Percentiles rank a stretch among this genome's conserved stretches.
phyloP scores from a whole-genome alignment of 1,140 invertebrate species.

The Proales similis region DNA sequence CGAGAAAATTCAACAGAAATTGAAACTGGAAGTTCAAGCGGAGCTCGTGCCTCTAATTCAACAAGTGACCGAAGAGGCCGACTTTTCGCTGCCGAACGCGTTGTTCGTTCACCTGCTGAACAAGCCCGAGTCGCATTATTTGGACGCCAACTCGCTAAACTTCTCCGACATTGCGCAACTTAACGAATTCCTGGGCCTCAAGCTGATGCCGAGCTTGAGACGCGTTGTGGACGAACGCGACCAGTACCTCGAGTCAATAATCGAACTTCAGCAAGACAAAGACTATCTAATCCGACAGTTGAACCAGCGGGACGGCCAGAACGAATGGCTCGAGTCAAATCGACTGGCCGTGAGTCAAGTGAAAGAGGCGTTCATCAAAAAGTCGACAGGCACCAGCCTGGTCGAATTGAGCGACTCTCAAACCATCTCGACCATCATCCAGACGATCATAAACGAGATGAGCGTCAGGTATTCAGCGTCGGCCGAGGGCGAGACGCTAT shows the following conservation, averaged over 20 bases:
- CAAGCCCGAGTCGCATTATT: no score
- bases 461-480: no score
- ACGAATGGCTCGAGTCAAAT: neutral
- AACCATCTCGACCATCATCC: neutral
- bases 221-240: conserved; percentile 30
- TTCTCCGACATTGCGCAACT: conserved; percentile 7
- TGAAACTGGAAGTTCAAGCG: conserved; percentile 6
- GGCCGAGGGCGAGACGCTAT: no score
- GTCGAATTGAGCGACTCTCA: neutral
- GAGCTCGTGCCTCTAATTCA: conserved; percentile 15
- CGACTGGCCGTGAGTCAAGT: neutral
- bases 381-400: neutral
- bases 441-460: no score
- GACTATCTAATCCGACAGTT: conserved; percentile 28
- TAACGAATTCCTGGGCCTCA: conserved; percentile 3
- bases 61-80: conserved; percentile 25
- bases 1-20: conserved; percentile 25
- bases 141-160: conserved; percentile 7
- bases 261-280: conserved; percentile 37
- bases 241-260: conserved; percentile 18
- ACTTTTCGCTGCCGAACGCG: conserved; percentile 2
- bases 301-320: no score
- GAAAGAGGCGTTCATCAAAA: conserved; percentile 15
- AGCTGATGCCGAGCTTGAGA: conserved; percentile 13
- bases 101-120: neutral